Evolutionary conservation across 2,888 invertebrate genomes (phyloP), one percentile per base, ranked within the genome.

Genomic region (Caenorhabditis panamensis): DNA sequence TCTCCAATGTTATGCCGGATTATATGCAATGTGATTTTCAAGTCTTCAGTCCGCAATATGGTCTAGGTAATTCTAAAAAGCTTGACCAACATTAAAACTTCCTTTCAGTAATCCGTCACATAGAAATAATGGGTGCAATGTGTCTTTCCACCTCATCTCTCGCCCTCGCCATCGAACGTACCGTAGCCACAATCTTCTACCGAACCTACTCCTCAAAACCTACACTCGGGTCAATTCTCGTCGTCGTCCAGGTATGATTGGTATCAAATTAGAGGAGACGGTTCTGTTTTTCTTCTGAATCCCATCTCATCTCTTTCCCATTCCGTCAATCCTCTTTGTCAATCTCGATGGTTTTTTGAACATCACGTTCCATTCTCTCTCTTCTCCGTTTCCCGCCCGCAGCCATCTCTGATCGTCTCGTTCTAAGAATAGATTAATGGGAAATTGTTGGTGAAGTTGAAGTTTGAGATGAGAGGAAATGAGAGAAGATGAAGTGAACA

Each of bases 11-110:
- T 41, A 77, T 81, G 81, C 81, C 81, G 3, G 71, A 77, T 36
- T 63, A 72, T 24, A 77, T 77, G 76, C 81, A 75, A 53, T 81
- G 81, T 41, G 81, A 81, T 36, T 81, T 69, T 59, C 77, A 81
- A 72, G 81, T 81, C 6, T 81, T 81, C 49, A 64, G 53, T 37
- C 81, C 81, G 2, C 66, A 81, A 59, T 77, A 81, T 37, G 67
- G 69, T 22, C 37, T 72, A 13, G 71, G 78, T 78, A 54, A 22
- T 41, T 20, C 41, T 66, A 2, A 37, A 6, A 18, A 11, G 24
- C 22, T 3, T 24, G 1, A 41, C 11, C 41, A 31, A 31, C 5
- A 31, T 13, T 13, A 36, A 24, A 22, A 18, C 26, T 8, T 24
- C 13, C 31, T 41, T 69, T 36, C 63, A 81, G 81, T 68, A 11